Conservation (phyloP, 2,113 vertebrate species). For the Grammomys dolichurus region DNA sequence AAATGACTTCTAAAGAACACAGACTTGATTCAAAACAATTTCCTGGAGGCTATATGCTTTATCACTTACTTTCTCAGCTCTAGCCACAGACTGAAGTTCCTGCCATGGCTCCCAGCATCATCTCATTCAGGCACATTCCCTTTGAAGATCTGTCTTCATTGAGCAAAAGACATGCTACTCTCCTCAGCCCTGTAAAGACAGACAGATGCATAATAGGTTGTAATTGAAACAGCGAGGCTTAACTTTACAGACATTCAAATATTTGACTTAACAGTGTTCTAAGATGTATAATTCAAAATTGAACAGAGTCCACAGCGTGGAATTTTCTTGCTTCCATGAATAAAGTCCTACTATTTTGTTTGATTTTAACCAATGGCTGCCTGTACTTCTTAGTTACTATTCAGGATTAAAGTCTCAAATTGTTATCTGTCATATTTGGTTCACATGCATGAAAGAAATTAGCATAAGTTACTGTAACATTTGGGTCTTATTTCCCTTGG, state of each 20-base stretch:
- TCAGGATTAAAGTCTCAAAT: conserved; percentile 52
- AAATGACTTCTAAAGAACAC: conserved; percentile 66
- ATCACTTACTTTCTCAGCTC: conserved; percentile 40
- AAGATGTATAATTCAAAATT: conserved; percentile 68
- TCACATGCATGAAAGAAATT: neutral
- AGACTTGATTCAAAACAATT: conserved; percentile 57
- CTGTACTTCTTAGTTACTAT: neutral
- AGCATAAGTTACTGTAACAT: neutral
- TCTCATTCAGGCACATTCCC: neutral
- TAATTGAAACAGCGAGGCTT: conserved; percentile 69
- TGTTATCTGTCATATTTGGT: neutral
- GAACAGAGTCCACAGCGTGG: conserved; percentile 37
- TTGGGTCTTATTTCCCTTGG: neutral
- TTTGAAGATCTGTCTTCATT: conserved; percentile 43
- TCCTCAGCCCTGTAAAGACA: neutral
- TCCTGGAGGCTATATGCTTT: conserved; percentile 59
- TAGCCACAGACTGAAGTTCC: neutral
- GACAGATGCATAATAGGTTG: conserved; percentile 57
- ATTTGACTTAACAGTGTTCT: conserved; percentile 71
- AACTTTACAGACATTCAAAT: conserved; percentile 73
- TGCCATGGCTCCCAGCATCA: neutral
- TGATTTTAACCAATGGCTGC: neutral
- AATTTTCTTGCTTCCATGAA: conserved; percentile 43
- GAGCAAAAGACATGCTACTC: neutral
- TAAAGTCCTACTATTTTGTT: conserved; percentile 7